Conservation (phyloP, 2,888 invertebrate genomes). For the Brachyptera putata region DNA sequence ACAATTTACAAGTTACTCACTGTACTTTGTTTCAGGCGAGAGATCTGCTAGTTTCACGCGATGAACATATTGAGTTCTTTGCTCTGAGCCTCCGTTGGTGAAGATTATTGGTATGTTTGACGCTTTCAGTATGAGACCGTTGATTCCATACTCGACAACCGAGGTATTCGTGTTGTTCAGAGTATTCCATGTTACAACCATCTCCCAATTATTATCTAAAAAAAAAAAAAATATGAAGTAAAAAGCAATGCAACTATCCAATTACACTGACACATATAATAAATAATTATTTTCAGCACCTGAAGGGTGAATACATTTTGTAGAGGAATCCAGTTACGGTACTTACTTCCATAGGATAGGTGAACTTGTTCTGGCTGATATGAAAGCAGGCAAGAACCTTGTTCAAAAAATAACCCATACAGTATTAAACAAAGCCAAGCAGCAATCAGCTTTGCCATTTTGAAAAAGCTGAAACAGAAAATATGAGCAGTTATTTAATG, state of each 20-base stretch:
- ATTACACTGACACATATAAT: too few relatives aligned
- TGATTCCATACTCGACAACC: slow-evolving; percentile 69
- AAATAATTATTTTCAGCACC: too few relatives aligned
- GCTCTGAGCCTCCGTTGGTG: slow-evolving; percentile 65
- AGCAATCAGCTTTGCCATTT: too few relatives aligned
- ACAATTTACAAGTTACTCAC: slow-evolving; percentile 44
- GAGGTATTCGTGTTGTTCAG: slow-evolving; percentile 61
- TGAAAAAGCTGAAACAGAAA: too few relatives aligned
- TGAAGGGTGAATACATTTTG: too few relatives aligned
- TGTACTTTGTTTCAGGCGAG: slow-evolving; percentile 58
- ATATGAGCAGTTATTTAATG: too few relatives aligned
- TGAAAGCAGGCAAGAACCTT: too few relatives aligned
- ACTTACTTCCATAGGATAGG: slow-evolving; percentile 28
- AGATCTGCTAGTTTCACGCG: slow-evolving; percentile 61
- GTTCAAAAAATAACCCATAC: too few relatives aligned
- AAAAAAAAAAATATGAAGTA: too few relatives aligned
- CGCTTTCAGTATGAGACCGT: slow-evolving; percentile 52
- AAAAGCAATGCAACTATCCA: too few relatives aligned
- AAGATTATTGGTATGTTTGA: slow-evolving; percentile 59
- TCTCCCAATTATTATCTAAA: slow-evolving; percentile 60
- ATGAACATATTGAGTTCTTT: slow-evolving; percentile 71
- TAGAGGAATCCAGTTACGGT: too few relatives aligned
- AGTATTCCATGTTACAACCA: slow-evolving; percentile 82
- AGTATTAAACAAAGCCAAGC: too few relatives aligned
- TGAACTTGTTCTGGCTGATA: slow-evolving; percentile 30